These are phyloP conservation scores for Lepidocolaptes lacrymiger DNA, from an alignment of 2,797 vertebrate species.

Conservation along the genomic window DNA sequence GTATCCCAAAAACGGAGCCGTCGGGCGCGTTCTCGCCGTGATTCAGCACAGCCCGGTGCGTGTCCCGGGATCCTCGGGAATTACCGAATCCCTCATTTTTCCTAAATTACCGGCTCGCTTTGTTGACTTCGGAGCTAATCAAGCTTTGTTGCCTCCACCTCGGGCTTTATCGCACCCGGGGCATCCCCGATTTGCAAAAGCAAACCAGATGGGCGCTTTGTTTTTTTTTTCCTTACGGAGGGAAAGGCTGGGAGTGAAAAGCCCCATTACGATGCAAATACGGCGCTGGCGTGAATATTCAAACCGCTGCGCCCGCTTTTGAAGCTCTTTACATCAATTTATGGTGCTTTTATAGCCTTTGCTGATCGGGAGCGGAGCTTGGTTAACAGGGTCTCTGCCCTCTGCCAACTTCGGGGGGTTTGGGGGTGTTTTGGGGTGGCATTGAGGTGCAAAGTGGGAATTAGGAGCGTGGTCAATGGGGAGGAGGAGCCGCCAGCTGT, in stretches of 20 bases:
- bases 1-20: background rate
- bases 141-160: background rate
- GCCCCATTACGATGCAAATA: slow-evolving; percentile 13
- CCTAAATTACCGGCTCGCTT: background rate
- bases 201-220: slow-evolving; percentile 30
- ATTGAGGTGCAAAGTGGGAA: background rate
- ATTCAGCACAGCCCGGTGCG: background rate
- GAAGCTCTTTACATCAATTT: slow-evolving; percentile 5
- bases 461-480: background rate
- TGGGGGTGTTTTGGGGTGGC: background rate
- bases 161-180: background rate
- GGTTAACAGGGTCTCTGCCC: background rate
- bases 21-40: background rate
- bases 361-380: background rate
- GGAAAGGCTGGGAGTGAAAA: background rate
- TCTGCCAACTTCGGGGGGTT: background rate
- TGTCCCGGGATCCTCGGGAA: background rate
- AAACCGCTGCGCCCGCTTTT: background rate
- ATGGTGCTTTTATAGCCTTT: background rate
- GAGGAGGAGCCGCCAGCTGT: background rate
- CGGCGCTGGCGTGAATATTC: background rate
- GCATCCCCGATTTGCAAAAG: slow-evolving; percentile 1
- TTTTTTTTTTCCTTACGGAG: slow-evolving; percentile 8
- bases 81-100: background rate
- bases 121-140: background rate